Base-by-base conservation (phyloP, 2,797 vertebrate species). In the Buceros bicornis region DNA sequence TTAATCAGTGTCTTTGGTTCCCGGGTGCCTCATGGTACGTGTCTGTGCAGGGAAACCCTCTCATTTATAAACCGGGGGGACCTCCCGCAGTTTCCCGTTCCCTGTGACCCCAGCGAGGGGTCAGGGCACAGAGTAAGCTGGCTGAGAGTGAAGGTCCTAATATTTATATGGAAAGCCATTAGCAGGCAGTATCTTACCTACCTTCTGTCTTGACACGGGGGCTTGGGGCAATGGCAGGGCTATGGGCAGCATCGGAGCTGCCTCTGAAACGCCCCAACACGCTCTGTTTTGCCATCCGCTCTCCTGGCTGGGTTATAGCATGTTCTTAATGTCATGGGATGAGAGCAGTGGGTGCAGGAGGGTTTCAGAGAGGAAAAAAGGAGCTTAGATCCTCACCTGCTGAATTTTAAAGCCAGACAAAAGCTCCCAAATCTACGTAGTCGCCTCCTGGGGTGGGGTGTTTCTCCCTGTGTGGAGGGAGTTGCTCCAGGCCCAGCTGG, bases 141-240 rank as follows among this genome's bases (percentile, higher is more conserved):
- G 24, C 57, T 62, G 88, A 64, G 62, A 72, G 92, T 54, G 70
- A 90, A 84, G 90, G 13, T 57, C 71, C 56, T 89, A 64, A 3
- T 96, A 93, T 95, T 96, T 95, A 54, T 56, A 6, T 53, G 95
- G 77, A 81, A 93, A 87, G 48, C 93, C 90, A 94, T 96, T 84
- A 90, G 86, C 86, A 80, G 87, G 74, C 85, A 66, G 22, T 45
- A 16, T 77, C 72, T 96, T 66, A 26, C 90, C 89, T 69, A 42
- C 77, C 80, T 79, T 42, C 69, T n/a, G 72, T 35, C 10, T 48
- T 42, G 82, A 40, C 77, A 37, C 1, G 6, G 87, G 54, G 80
- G 73, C 7, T 62, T 37, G 60, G 31, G 51, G 21, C 0, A 12
- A 28, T 33, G 81, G 89, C 24, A 61, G 81, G n/a, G 43, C 11